Percentiles rank a stretch among this genome's conserved stretches.
Evolutionary conservation across 2,888 invertebrate genomes (phyloP).

Genomic region (Lepidocyrtoides sp.): DNA sequence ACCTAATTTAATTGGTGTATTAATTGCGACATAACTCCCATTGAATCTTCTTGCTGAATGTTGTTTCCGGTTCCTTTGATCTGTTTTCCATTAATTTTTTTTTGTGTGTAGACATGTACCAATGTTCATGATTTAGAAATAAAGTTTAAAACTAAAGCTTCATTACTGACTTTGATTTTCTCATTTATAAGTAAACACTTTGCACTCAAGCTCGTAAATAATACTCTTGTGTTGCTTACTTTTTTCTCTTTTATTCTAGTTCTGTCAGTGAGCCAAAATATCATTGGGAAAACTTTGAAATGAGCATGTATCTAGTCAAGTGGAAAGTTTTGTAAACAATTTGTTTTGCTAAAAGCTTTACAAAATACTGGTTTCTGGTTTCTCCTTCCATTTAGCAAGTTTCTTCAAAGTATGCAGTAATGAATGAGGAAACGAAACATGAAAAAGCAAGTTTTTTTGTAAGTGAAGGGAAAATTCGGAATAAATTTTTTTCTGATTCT

Average conservation of each 20-base stretch:
- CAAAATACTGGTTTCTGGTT: slow-evolving; percentile 6
- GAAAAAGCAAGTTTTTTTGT: not conserved
- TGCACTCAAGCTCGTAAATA: slow-evolving; percentile 6
- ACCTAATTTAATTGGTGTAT: not conserved
- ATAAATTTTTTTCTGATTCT: not conserved
- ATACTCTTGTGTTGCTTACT: not conserved
- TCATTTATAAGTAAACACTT: not conserved
- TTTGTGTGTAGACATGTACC: no score
- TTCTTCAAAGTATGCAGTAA: not conserved
- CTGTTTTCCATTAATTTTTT: not conserved
- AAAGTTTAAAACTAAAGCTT: no score
- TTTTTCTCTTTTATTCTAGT: not conserved
- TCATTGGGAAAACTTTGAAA: not conserved
- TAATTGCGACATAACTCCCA: not conserved
- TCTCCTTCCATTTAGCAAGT: not conserved
- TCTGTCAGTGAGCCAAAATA: slow-evolving; percentile 30
- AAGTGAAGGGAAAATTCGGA: not conserved
- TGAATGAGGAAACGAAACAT: slow-evolving; percentile 32
- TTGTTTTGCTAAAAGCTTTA: slow-evolving; percentile 56
- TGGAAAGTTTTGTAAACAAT: slow-evolving; percentile 38
- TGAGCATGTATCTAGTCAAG: not conserved
- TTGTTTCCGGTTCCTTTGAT: not conserved
- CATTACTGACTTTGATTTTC: slow-evolving; percentile 18
- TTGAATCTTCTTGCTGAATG: not conserved
- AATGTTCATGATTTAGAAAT: no score